Conservation (phyloP, 1,140 invertebrate species). For the Hyles euphorbiae region DNA sequence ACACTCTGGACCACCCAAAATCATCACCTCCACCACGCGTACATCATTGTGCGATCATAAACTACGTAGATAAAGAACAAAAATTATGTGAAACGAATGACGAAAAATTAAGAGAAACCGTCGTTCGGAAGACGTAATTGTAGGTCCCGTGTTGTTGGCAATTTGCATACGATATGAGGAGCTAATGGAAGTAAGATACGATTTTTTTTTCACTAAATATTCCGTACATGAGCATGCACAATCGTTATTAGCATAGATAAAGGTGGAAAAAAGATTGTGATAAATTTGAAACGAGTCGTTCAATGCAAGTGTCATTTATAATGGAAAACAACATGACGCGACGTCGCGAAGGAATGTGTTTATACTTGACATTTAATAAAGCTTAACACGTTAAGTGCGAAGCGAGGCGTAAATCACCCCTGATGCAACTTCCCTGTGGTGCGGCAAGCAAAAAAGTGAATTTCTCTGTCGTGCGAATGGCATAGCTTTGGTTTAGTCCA, state of each 20-base stretch:
- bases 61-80: constrained; percentile 49
- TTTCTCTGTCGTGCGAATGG: no score
- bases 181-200: constrained; percentile 57
- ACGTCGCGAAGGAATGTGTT: no score
- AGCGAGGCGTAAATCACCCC: no score
- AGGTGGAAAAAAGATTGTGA: constrained; percentile 34
- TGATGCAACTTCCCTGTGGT: no score
- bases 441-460: no score
- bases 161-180: constrained; percentile 67
- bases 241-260: constrained; percentile 58
- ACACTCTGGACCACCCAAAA: constrained; percentile 65
- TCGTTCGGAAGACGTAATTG: constrained; percentile 39
- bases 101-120: constrained; percentile 55
- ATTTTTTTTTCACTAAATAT: constrained; percentile 51
- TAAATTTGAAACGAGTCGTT: constrained; percentile 27
- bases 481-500: no score
- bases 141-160: constrained; percentile 37
- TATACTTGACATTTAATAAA: no score
- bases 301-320: constrained; percentile 7
- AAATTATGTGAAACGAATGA: constrained; percentile 43
- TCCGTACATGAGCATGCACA: constrained; percentile 43
- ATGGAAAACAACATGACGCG: background rate
- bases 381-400: no score
- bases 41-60: constrained; percentile 49
- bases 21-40: constrained; percentile 55